Percentiles rank a stretch among this genome's conserved stretches.
Evolutionary conservation across 2,113 vertebrate genomes (phyloP).

Genomic region (Chamaetylas fuelleborni): DNA sequence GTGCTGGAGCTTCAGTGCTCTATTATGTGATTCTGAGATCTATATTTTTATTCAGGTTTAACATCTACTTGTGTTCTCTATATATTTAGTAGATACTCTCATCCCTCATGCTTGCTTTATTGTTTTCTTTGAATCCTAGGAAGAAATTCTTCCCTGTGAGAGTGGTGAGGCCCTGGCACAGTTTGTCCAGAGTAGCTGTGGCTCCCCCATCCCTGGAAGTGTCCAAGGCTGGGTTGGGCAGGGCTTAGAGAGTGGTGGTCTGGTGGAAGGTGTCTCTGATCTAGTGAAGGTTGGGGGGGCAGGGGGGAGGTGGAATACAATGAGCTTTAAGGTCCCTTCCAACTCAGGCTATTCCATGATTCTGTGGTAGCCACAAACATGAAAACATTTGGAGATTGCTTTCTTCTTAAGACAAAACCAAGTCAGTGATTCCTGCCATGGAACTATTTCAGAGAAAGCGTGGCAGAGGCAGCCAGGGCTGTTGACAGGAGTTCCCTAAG

Average conservation of each 20-base stretch:
- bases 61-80: background rate
- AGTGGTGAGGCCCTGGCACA: background rate
- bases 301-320: background rate
- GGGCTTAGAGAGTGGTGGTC: background rate
- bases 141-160: background rate
- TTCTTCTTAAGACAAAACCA: background rate
- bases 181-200: background rate
- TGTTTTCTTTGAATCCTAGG: background rate
- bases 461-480: background rate
- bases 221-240: background rate
- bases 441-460: background rate
- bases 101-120: background rate
- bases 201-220: background rate
- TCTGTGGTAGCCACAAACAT: background rate
- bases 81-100: background rate
- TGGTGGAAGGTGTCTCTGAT: background rate
- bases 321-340: background rate
- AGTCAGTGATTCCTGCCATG: background rate
- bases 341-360: background rate
- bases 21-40: background rate
- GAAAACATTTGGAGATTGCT: background rate
- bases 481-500: background rate
- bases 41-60: background rate
- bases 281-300: background rate
- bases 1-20: background rate